phyloP scores from a whole-genome alignment of 2,888 invertebrate genomes.

The Drosophila seclusa region DNA sequence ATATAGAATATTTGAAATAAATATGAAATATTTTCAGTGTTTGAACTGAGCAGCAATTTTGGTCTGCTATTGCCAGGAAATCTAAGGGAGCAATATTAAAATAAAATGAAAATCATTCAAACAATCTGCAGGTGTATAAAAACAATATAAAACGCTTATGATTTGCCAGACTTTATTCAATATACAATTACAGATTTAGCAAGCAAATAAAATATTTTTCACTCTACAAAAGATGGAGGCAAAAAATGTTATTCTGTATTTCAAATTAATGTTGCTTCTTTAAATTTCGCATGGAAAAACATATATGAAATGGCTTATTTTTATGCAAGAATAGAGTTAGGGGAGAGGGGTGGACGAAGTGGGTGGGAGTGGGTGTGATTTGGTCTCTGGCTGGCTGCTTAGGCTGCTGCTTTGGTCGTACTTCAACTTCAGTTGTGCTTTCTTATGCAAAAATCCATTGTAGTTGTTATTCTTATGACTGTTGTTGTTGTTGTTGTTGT shows the following conservation, averaged over 20 bases:
- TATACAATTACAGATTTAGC: background rate
- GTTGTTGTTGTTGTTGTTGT: slow-evolving; percentile 40
- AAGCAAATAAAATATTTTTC: background rate
- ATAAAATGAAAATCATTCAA: background rate
- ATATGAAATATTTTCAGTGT: background rate
- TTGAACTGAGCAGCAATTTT: background rate
- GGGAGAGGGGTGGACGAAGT: background rate
- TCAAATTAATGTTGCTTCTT: background rate
- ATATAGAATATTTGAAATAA: background rate
- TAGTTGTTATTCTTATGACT: slow-evolving; percentile 47
- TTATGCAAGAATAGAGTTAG: background rate
- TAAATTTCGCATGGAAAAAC: background rate
- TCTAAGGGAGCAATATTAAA: background rate
- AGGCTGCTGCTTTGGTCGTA: slow-evolving; percentile 47
- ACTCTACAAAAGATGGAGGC: background rate
- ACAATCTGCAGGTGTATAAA: background rate
- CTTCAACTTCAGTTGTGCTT: slow-evolving; percentile 66
- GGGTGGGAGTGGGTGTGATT: background rate
- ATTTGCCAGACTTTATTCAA: background rate
- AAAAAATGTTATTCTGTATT: background rate
- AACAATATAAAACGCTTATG: background rate
- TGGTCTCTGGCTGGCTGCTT: slow-evolving; percentile 12
- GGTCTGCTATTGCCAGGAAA: background rate
- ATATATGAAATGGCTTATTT: background rate
- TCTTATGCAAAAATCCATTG: slow-evolving; percentile 73